A percentile compares a stretch with the other conserved stretches of the same genome.
These are phyloP conservation scores for Setipinna tenuifilis DNA, from an alignment of 2,797 vertebrate genomes.

Conservation along the genomic window DNA sequence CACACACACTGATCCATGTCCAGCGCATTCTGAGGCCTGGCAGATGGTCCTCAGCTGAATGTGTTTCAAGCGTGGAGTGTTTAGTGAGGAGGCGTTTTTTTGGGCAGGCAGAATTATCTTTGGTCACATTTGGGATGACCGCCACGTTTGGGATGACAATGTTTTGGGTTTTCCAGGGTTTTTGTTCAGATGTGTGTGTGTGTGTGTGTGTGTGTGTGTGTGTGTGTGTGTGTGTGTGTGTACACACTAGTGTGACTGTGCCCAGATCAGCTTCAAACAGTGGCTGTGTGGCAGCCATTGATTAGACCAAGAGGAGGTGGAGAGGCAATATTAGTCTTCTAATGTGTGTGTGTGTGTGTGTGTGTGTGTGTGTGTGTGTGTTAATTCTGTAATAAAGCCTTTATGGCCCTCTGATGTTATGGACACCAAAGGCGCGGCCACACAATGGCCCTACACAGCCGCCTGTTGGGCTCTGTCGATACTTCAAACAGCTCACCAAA, in stretches of 20 bases:
- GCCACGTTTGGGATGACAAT: too few relatives aligned
- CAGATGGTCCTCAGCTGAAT: neutral
- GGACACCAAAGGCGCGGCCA: neutral
- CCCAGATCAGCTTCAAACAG: neutral
- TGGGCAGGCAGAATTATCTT: too few relatives aligned
- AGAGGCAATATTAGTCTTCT: neutral
- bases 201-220: too few relatives aligned
- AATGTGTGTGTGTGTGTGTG: neutral
- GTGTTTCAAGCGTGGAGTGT: neutral
- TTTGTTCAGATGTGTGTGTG: too few relatives aligned
- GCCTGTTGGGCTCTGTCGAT: neutral
- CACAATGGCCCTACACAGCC: neutral
- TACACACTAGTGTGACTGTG: neutral
- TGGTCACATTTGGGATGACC: too few relatives aligned
- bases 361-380: too few relatives aligned
- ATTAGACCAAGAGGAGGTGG: neutral
- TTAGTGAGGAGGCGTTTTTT: neutral
- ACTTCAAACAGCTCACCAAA: neutral
- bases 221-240: too few relatives aligned
- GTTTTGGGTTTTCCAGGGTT: too few relatives aligned
- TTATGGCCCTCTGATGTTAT: too few relatives aligned
- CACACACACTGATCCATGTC: neutral
- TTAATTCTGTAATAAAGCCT: too few relatives aligned
- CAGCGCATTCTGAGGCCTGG: neutral
- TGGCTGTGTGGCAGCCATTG: neutral